Percentiles rank a stretch among this genome's conserved stretches.
Conservation (phyloP, 2,888 invertebrate species). For the Napeogenes inachia region DNA sequence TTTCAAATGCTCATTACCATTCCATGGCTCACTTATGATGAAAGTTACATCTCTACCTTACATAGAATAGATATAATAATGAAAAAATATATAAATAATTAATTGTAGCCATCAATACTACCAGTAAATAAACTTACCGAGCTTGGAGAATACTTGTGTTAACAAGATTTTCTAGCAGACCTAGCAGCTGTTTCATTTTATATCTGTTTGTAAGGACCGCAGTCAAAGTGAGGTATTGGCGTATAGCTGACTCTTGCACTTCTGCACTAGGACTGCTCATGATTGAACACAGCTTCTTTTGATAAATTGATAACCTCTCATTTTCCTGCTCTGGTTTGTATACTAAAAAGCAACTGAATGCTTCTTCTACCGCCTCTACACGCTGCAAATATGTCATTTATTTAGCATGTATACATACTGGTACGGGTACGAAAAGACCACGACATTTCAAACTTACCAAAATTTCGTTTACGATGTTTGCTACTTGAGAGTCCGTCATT, state of each 20-base stretch:
- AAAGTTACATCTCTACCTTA: background rate
- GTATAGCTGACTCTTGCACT: conserved; percentile 84
- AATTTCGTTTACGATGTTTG: conserved; percentile 81
- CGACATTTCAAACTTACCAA: conserved; percentile 67
- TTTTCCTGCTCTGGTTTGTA: conserved; percentile 84
- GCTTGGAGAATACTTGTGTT: conserved; percentile 85
- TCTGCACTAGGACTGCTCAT: conserved; percentile 83
- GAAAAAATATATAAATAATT: background rate
- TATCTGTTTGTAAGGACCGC: conserved; percentile 85
- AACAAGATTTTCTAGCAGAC: conserved; percentile 86
- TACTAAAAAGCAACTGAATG: conserved; percentile 91
- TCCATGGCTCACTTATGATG: background rate
- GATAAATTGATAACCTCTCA: conserved; percentile 82
- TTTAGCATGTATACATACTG: conserved; percentile 6
- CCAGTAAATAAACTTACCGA: conserved; percentile 68
- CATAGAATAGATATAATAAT: too few species aligned
- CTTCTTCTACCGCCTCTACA: conserved; percentile 91
- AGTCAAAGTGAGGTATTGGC: conserved; percentile 85
- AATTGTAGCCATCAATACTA: too few species aligned
- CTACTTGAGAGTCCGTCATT: conserved; percentile 81
- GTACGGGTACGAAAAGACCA: background rate
- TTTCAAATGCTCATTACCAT: conserved; percentile 13
- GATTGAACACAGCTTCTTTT: conserved; percentile 81
- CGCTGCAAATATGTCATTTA: conserved; percentile 69
- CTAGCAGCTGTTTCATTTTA: conserved; percentile 85